Evolutionary conservation across 1,140 invertebrate species (phyloP), one percentile per base, ranked within the genome.

Genomic region (Drosophila prosaltans): DNA sequence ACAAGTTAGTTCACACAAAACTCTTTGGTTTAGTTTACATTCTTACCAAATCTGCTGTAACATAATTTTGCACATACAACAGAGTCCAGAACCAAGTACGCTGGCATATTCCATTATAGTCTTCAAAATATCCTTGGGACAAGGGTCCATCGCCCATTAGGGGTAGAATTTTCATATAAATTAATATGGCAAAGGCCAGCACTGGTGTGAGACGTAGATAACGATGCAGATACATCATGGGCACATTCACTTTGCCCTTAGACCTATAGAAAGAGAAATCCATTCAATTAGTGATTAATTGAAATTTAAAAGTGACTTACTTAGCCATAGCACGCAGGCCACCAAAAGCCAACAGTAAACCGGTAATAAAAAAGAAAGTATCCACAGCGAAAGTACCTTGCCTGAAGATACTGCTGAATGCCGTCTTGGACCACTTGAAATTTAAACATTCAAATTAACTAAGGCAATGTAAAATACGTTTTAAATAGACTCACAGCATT

Each of bases 31-130:
- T 16, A 16, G 16, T 16, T 16, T 16, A 16, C 16, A 16, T 24
- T 21, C 72, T 48, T 71, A 78, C 72, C 11, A 69, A n/a, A 3
- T 72, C 60, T 1, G 24, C 0, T 3, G 69, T 48, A 5, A 63
- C 78, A 71, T 80, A 80, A 28, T 80, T 80, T n/a, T 80, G 78
- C 10, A 80, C 41, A 54, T 65, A 80, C n/a, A 80, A 65, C 3
- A 78, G 9, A 51, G 45, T 51, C 45, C 2, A 26, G 21, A 9
- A 51, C 45, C 45, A 51, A 2, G 45, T 51, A 8, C 24, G 24
- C 8, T 51, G 8, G 24, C 45, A 51, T 26, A 26, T 51, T 26
- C 0, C 21, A 26, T 48, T 9, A 48, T 26, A 51, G 24, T 51
- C 45, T 26, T 51, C 45, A 51, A 51, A 51, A 11, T 24, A 51